phyloP scores from a whole-genome alignment of 1,140 invertebrate genomes.

The Camponotus pennsylvanicus region DNA sequence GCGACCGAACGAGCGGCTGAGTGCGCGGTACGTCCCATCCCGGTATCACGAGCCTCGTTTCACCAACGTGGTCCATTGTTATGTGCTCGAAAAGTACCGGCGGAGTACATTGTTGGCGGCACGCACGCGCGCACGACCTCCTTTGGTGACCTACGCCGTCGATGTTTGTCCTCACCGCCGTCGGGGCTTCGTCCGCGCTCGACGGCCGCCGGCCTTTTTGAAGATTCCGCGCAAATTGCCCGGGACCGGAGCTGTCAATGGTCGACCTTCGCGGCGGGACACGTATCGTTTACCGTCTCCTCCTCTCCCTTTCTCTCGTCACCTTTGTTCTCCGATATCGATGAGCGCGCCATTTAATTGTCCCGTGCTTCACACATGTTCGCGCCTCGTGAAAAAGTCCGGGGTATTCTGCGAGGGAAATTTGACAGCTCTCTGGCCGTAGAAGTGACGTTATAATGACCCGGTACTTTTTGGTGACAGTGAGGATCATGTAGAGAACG shows the following conservation, averaged over 20 bases:
- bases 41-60: slow-evolving; percentile 81
- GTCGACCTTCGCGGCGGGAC: slow-evolving; percentile 54
- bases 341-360: slow-evolving; percentile 7
- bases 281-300: slow-evolving; percentile 3
- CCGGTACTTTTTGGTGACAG: slow-evolving; percentile 22
- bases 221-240: slow-evolving; percentile 51
- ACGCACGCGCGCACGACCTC: slow-evolving; percentile 76
- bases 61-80: slow-evolving; percentile 80
- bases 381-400: background rate
- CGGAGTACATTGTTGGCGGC: slow-evolving; percentile 79
- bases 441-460: slow-evolving; percentile 40
- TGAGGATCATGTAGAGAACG: slow-evolving; percentile 26
- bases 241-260: slow-evolving; percentile 30
- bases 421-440: background rate
- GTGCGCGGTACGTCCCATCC: slow-evolving; percentile 80
- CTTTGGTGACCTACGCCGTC: slow-evolving; percentile 64
- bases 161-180: slow-evolving; percentile 5
- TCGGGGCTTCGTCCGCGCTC: background rate
- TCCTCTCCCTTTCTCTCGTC: background rate
- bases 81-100: slow-evolving; percentile 79
- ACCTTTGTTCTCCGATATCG: slow-evolving; percentile 9
- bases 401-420: background rate
- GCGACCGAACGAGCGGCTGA: slow-evolving; percentile 74
- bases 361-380: background rate
- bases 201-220: slow-evolving; percentile 25